A percentile compares a stretch with the other conserved stretches of the same genome.
phyloP scores from a whole-genome alignment of 2,797 vertebrate genomes.

The Chaetophractus vellerosus region DNA sequence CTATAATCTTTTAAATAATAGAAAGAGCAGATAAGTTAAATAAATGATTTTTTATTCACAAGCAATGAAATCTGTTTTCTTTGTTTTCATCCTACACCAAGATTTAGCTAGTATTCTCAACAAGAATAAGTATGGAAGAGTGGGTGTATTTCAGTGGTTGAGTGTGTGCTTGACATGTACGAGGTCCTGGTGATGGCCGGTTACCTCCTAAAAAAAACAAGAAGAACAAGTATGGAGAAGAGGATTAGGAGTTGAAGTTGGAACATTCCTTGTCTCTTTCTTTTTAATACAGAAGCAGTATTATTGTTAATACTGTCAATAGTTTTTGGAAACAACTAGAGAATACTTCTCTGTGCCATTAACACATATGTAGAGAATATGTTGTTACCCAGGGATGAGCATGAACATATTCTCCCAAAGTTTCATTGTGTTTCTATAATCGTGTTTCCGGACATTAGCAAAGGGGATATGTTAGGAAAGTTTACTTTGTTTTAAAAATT shows the following conservation, averaged over 20 bases:
- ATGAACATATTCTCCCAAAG: background rate
- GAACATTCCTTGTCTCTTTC: background rate
- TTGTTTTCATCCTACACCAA: background rate
- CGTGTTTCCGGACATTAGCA: constrained; percentile 32
- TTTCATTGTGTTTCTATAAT: constrained; percentile 1
- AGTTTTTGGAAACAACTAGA: background rate
- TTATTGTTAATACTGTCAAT: background rate
- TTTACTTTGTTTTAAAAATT: constrained; percentile 41
- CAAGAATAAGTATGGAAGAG: background rate
- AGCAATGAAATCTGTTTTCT: background rate
- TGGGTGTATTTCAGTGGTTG: too few relatives aligned
- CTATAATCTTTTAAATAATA: constrained; percentile 50
- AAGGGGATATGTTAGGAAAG: background rate
- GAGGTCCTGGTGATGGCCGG: too few relatives aligned
- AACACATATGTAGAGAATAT: background rate
- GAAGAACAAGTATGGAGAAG: background rate
- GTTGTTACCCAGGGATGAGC: background rate
- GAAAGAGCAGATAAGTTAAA: constrained; percentile 33
- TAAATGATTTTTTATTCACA: constrained; percentile 33
- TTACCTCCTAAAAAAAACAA: too few relatives aligned
- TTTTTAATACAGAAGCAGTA: background rate
- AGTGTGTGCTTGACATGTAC: too few relatives aligned
- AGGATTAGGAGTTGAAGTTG: background rate
- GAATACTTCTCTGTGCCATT: background rate
- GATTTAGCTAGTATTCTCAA: constrained; percentile 28